Evolutionary conservation across 2,888 invertebrate genomes (phyloP).

Genomic region (Leptinotarsa juncta): DNA sequence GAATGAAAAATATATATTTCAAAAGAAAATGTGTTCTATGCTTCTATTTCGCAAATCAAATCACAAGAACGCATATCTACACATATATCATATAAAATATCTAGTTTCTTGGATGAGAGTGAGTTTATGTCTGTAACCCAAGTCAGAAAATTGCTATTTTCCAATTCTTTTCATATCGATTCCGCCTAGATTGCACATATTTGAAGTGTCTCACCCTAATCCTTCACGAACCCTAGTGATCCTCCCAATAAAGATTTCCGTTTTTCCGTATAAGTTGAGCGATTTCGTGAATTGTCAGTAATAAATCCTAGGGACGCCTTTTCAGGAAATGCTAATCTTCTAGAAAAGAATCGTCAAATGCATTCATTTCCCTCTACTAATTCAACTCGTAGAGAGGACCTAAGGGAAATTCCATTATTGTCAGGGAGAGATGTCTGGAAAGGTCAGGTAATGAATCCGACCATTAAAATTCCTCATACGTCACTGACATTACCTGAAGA

Average conservation of each 20-base stretch:
- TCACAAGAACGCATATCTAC: no score
- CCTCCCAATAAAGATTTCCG: no score
- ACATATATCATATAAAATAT: no score
- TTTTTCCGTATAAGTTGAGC: background rate
- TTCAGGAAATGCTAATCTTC: background rate
- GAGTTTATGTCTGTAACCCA: no score
- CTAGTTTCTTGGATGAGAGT: no score
- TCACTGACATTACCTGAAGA: slow-evolving; percentile 8
- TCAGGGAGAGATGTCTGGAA: background rate
- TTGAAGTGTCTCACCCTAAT: background rate
- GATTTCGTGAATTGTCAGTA: background rate
- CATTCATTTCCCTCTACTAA: background rate
- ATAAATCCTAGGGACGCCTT: background rate
- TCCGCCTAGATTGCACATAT: no score
- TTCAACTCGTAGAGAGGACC: background rate
- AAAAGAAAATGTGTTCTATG: no score
- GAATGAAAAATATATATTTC: no score
- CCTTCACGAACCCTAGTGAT: background rate
- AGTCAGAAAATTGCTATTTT: no score
- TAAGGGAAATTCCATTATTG: slow-evolving; percentile 1
- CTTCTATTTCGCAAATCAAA: no score
- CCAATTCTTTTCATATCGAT: no score
- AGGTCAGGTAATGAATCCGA: slow-evolving; percentile 1
- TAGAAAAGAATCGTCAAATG: background rate
- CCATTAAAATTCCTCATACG: slow-evolving; percentile 6